A percentile compares a stretch with the other conserved stretches of the same genome.
Conservation (phyloP, 2,888 invertebrate species). For the Muscina levida region DNA sequence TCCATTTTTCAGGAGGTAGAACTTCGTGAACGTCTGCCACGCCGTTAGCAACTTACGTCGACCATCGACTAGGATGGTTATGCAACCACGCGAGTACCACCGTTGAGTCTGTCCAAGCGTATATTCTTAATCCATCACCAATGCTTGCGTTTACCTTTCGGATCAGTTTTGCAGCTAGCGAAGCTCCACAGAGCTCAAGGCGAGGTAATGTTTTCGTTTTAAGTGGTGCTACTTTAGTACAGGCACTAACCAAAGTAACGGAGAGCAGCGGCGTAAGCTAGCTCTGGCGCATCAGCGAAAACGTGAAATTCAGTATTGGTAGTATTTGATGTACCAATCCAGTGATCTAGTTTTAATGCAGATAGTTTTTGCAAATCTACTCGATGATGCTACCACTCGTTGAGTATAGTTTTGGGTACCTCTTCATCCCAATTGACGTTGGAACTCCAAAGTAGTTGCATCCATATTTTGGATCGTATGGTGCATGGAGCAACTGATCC, state of each 20-base stretch:
- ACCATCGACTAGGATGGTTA: constrained; percentile 39
- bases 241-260: constrained; percentile 10
- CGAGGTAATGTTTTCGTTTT: constrained; percentile 10
- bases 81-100: constrained; percentile 41
- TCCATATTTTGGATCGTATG: constrained; percentile 33
- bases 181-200: constrained; percentile 38
- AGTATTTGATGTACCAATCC: constrained; percentile 18
- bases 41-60: constrained; percentile 29
- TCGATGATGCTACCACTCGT: too few species aligned
- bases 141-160: background rate
- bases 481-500: constrained; percentile 31
- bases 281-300: constrained; percentile 48
- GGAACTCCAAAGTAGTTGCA: constrained; percentile 8
- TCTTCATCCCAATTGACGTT: constrained; percentile 14
- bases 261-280: constrained; percentile 43
- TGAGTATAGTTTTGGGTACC: background rate
- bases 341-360: too few species aligned
- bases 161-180: background rate
- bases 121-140: background rate
- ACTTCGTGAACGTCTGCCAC: constrained; percentile 34
- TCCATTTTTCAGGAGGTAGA: background rate
- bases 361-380: background rate
- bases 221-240: background rate
- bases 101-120: constrained; percentile 48
- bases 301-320: constrained; percentile 45